Evolutionary conservation across 2,797 vertebrate genomes (phyloP), one percentile per base, ranked within the genome.

Genomic region (Sparidentex hasta): DNA sequence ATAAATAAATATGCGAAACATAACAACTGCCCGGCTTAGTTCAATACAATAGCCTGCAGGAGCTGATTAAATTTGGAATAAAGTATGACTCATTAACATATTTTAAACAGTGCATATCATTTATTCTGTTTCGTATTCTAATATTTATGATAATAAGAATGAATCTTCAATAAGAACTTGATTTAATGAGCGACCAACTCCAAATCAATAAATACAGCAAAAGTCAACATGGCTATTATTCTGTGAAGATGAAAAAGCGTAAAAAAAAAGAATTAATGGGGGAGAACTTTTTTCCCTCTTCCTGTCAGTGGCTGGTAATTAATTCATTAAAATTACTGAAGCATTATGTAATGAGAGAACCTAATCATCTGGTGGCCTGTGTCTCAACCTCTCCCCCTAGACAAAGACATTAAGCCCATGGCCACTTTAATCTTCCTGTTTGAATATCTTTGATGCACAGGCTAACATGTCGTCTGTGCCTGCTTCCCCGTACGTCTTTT

Each of bases 311-410:
- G 47, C 56, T 81, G 61, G 84, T 91, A 90, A 93, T 92, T 87
- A 89, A 91, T 90, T 92, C 47, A 85, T 88, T 87, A 76, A 89
- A 90, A 90, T 93, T 65, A 90, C 85, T 85, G 88, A 86, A 87
- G 90, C 82, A 87, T 93, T 93, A 92, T 90, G 84, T 93, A 93
- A 93, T 91, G 87, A 83, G 83, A 55, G 81, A 74, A 88, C 82
- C 90, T 93, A 90, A 94, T 94, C 89, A 87, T 90, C 77, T 67
- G 71, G 71, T 77, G 81, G 80, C 88, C 86, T 8, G 41, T 65
- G 90, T 83, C 88, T 86, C 90, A 81, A 77, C 90, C 88, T 84
- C 87, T 66, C 79, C 76, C 81, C 65, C 67, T 12, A 82, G 78
- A 91, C 88, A 90, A 87, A 92, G 84, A 86, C 88, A 84, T 88